Evolutionary conservation across 2,888 invertebrate genomes (phyloP), one percentile per base, ranked within the genome.

Genomic region (Petrolisthes manimaculis): DNA sequence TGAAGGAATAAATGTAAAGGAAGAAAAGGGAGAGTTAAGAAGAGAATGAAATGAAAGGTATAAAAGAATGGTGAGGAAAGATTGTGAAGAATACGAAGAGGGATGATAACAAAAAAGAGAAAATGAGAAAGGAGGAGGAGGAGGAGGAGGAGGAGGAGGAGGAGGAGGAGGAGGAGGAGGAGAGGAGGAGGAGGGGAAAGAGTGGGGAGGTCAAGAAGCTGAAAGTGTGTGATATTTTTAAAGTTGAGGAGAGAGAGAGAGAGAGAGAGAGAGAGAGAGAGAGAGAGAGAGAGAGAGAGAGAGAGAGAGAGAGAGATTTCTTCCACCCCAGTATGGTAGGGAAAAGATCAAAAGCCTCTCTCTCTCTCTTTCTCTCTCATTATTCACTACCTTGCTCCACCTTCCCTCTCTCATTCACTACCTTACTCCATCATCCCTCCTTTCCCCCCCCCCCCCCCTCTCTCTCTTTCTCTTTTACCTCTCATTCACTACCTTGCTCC

Each of bases 361-460:
- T 81, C 81, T 81, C 81, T 51, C 81, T 81, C 81, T 61, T 54
- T 81, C 56, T 78, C 24, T 78, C 78, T 78, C 24, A 12, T n/a
- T 8, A 6, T 37, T 18, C 51, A 37, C 14, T 9, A 37, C 78
- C n/a, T 6, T 80, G n/a, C 55, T 51, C 51, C 80, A n/a, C 55
- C 51, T 51, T 80, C 80, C 55, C 56, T 80, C 54, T 54, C 80
- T n/a, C 12, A 3, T 80, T 37, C 79, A 18, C 54, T 14, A 1
- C 55, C 51, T 55, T 51, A 37, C 54, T 55, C 80, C n/a, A 9
- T 51, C 55, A 5, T 56, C 12, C 54, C 14, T 53, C 14, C 53
- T 51, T 53, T 78, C 24, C 51, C 54, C n/a, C 21, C 14, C 80
- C 51, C 5, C n/a, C 21, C 74, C n/a, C 21, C 75, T 21, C 24